phyloP scores from a whole-genome alignment of 2,888 invertebrate species.

The Cantharis rustica region DNA sequence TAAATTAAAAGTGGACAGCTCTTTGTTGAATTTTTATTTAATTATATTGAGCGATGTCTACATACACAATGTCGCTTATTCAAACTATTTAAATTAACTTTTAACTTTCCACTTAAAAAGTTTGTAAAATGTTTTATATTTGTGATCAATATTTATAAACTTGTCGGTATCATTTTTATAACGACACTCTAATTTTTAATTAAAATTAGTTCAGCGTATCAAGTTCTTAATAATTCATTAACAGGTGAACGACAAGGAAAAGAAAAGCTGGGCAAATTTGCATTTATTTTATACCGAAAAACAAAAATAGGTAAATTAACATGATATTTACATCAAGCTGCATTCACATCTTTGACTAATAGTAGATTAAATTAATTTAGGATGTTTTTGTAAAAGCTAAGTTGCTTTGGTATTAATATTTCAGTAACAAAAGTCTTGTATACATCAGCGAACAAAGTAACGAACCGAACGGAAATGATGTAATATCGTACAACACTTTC shows the following conservation, averaged over 20 bases:
- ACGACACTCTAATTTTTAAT: not conserved
- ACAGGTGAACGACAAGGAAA: not conserved
- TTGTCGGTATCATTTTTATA: not conserved
- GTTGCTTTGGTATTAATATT: too few relatives aligned
- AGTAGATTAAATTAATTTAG: too few relatives aligned
- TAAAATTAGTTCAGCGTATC: not conserved
- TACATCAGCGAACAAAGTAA: too few relatives aligned
- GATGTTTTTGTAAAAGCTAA: too few relatives aligned
- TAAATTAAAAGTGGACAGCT: not conserved
- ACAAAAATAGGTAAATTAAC: not conserved
- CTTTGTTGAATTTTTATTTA: not conserved
- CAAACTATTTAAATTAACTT: not conserved
- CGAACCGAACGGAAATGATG: too few relatives aligned
- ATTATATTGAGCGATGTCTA: not conserved
- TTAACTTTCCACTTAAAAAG: not conserved
- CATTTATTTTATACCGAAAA: not conserved
- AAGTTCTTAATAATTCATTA: not conserved
- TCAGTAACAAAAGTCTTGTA: too few relatives aligned
- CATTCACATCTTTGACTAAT: not conserved
- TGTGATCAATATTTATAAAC: not conserved
- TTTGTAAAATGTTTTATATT: not conserved
- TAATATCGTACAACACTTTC: too few relatives aligned
- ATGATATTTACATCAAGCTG: not conserved
- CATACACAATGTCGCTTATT: not conserved
- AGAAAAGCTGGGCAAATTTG: not conserved